Conservation (phyloP, 1,140 invertebrate species). For the Phocides pigmalion region DNA sequence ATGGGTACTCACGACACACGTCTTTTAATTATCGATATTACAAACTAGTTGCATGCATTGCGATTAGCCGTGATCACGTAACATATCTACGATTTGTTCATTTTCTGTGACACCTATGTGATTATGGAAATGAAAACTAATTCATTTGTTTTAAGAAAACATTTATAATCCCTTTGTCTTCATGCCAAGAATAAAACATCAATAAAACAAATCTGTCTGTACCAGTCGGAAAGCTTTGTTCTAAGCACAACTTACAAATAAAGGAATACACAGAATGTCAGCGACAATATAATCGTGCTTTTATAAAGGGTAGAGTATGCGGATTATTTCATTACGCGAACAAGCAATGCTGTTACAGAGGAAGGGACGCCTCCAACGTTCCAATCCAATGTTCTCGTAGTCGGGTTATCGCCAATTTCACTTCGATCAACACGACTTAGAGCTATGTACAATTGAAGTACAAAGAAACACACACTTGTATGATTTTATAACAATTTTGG, state of each 20-base stretch:
- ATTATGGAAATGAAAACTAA: too few relatives aligned
- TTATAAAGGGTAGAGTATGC: conserved; percentile 1
- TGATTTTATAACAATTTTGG: too few relatives aligned
- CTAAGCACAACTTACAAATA: background rate
- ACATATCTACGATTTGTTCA: too few relatives aligned
- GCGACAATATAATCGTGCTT: background rate
- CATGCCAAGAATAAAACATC: background rate
- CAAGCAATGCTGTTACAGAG: conserved; percentile 15
- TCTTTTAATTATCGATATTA: too few relatives aligned
- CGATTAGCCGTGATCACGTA: too few relatives aligned
- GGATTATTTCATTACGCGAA: conserved; percentile 23
- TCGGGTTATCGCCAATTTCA: conserved; percentile 32
- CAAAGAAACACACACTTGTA: too few relatives aligned
- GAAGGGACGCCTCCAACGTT: conserved; percentile 4
- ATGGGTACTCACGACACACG: too few relatives aligned
- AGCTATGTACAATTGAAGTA: background rate
- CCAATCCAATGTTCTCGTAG: background rate
- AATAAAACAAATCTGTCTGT: background rate
- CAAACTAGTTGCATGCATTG: too few relatives aligned
- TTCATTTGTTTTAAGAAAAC: background rate
- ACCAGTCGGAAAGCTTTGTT: background rate
- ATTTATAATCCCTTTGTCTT: background rate
- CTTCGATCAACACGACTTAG: background rate
- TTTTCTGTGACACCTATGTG: too few relatives aligned
- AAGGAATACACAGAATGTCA: background rate